Evolutionary conservation across 2,113 vertebrate species (phyloP), one percentile per base, ranked within the genome.

Genomic region (Microcebus ravelobensis): DNA sequence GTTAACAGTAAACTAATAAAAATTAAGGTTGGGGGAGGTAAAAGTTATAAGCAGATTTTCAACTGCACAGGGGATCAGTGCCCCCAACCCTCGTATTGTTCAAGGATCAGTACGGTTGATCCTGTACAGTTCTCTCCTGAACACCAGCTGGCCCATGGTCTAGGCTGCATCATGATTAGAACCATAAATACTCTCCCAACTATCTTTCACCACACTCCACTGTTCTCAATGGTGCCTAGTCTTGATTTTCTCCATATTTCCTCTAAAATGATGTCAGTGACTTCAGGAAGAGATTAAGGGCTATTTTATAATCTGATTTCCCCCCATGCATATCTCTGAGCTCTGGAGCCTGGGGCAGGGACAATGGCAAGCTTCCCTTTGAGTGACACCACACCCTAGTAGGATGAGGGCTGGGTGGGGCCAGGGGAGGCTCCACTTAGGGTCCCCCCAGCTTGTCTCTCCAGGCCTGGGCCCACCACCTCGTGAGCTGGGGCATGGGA

Each of bases 341-440:
- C 20, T 91, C 48, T 13, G 1, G 14, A 79, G 10, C 52, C 4
- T 11, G 8, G 15, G 23, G 3, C 2, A 18, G 20, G 18, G 18
- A 63, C 6, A 25, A 18, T 1, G 3, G 5, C 17, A 18, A 14
- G 20, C 6, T 63, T 59, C 20, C n/a, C 20, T 73, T 61, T 21
- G 55, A 52, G 34, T 36, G 67, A n/a, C 14, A 27, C 18, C 11
- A 34, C 34, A 10, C 13, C 39, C 50, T n/a, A 4, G 18, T 12
- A 15, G n/a, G n/a, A 20, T 34, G 13, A 83, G 2, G 0, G 2
- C 2, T 31, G 4, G 0, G 39, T 9, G 17, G 45, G 20, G 4
- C 18, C 5, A 27, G 34, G 6, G 10, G 29, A 29, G 31, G 20
- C 31, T 29, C 21, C 23, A 21, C 14, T 10, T 10, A 36, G 23